Evolutionary conservation across 2,113 vertebrate genomes (phyloP).

Genomic region (Percina caprodes): DNA sequence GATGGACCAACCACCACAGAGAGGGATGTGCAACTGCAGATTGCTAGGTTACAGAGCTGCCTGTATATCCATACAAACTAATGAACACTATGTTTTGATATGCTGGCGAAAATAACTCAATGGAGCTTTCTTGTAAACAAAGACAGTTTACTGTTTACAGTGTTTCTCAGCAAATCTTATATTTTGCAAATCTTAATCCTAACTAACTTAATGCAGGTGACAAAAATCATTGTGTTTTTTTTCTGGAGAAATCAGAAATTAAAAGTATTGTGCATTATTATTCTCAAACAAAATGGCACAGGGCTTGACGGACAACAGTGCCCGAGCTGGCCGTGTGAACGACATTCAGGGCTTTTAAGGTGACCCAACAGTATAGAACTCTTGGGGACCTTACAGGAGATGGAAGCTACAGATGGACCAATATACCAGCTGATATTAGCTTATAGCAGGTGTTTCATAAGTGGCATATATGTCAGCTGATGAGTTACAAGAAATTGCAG

Average conservation of each 20-base stretch:
- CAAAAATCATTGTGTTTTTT: too few species aligned
- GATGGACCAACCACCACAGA: constrained; percentile 33
- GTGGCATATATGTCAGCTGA: neutral
- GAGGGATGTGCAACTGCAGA: constrained; percentile 11
- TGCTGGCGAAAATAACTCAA: constrained; percentile 1
- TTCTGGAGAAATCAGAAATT: too few species aligned
- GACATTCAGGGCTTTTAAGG: too few species aligned
- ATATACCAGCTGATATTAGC: neutral
- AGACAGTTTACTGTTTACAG: constrained; percentile 9
- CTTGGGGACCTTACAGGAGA: neutral
- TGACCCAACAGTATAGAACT: neutral
- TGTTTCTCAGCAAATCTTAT: too few species aligned
- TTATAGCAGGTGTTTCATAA: neutral
- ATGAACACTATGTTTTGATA: constrained; percentile 19
- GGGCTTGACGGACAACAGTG: too few species aligned
- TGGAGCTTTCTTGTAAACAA: constrained; percentile 16
- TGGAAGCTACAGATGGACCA: neutral
- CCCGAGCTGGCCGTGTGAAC: too few species aligned
- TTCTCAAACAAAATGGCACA: too few species aligned
- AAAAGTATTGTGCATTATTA: too few species aligned
- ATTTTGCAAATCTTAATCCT: too few species aligned
- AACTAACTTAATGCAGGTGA: too few species aligned
- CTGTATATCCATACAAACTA: constrained; percentile 24
- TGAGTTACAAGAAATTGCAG: neutral
- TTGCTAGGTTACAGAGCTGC: constrained; percentile 24